Percentiles rank a stretch among this genome's conserved stretches.
These are phyloP conservation scores for Phycodurus eques DNA, from an alignment of 2,113 vertebrate species.

Conservation along the genomic window DNA sequence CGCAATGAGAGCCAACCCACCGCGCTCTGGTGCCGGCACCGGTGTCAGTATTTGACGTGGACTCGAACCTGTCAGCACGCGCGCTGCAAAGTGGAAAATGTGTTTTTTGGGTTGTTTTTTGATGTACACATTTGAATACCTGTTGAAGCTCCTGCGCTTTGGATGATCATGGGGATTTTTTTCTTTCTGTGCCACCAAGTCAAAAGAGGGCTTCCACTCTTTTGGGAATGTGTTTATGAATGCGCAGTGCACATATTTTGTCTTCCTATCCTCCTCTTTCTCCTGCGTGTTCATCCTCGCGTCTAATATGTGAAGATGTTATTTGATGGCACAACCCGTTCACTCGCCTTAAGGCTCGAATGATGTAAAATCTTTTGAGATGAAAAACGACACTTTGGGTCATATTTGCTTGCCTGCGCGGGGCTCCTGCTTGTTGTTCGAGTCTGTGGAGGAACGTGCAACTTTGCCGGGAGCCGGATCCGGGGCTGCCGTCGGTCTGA, in stretches of 20 bases:
- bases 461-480: conserved; percentile 66
- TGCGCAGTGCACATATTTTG: conserved; percentile 43
- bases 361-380: conserved; percentile 64
- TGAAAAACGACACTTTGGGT: conserved; percentile 70
- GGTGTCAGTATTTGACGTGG: conserved; percentile 58
- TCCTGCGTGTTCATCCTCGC: background rate
- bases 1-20: conserved; percentile 45
- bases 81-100: conserved; percentile 15
- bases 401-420: conserved; percentile 51
- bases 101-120: background rate
- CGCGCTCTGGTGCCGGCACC: conserved; percentile 43
- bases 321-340: conserved; percentile 26
- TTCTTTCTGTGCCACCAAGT: conserved; percentile 19
- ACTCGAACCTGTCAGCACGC: conserved; percentile 72
- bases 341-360: conserved; percentile 29
- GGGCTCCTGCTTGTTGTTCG: conserved; percentile 52
- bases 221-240: conserved; percentile 51
- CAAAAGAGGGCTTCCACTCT: conserved; percentile 42
- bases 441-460: conserved; percentile 53
- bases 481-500: conserved; percentile 46
- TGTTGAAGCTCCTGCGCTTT: conserved; percentile 20
- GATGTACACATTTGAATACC: background rate
- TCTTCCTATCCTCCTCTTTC: conserved; percentile 30
- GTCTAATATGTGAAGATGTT: conserved; percentile 33
- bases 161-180: conserved; percentile 45